A percentile compares a stretch with the other conserved stretches of the same genome.
These are phyloP conservation scores for Sus scrofa DNA, from an alignment of 2,113 vertebrate species.

Conservation along the genomic window DNA sequence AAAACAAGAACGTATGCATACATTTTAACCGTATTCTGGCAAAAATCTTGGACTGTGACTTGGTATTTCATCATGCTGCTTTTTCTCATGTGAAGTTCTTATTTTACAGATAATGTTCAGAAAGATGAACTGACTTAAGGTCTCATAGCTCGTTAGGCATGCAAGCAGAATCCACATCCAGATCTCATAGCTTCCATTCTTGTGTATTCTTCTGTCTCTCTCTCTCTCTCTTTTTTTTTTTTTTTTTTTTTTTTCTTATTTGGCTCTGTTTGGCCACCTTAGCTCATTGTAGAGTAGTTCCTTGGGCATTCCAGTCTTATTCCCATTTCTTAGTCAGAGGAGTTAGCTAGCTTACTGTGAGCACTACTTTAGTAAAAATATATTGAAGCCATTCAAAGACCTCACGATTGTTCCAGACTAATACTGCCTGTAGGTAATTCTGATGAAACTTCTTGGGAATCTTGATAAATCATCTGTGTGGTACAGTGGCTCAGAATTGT, in stretches of 20 bases:
- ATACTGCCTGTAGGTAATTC: not conserved
- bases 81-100: not conserved
- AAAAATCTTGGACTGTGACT: not conserved
- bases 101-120: not conserved
- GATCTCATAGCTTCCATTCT: not conserved
- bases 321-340: not conserved
- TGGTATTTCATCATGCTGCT: not conserved
- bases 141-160: not conserved
- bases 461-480: not conserved
- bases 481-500: not conserved
- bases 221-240: not conserved
- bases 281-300: not conserved
- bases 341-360: not conserved
- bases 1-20: not conserved
- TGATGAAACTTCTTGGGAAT: not conserved
- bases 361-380: not conserved
- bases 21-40: slow-evolving; percentile 30
- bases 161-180: not conserved
- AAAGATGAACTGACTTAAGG: not conserved
- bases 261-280: not conserved
- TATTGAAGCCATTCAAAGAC: not conserved
- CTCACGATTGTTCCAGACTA: not conserved
- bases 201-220: not conserved
- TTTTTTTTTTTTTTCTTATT: not conserved
- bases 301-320: not conserved